Evolutionary conservation across 2,113 vertebrate species (phyloP).

Genomic region (Benitochromis conjunctus): DNA sequence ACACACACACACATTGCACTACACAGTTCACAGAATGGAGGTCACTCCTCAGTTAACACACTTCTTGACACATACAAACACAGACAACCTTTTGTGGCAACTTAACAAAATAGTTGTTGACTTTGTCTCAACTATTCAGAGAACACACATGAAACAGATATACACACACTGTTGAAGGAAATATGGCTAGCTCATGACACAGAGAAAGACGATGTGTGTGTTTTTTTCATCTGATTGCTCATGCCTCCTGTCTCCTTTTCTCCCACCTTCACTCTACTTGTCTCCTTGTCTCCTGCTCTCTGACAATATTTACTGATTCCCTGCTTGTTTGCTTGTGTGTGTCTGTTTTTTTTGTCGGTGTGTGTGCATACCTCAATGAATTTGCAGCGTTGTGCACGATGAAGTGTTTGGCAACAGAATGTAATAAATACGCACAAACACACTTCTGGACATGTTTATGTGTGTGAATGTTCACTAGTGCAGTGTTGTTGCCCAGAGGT

Average conservation of each 20-base stretch:
- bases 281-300: background rate
- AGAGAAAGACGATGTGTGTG: background rate
- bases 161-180: constrained; percentile 33
- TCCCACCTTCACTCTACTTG: background rate
- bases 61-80: constrained; percentile 2
- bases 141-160: background rate
- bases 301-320: background rate
- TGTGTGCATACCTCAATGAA: background rate
- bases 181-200: background rate
- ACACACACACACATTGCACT: background rate
- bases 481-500: background rate
- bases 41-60: constrained; percentile 40
- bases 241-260: background rate
- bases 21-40: background rate
- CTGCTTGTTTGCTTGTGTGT: background rate
- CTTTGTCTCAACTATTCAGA: constrained; percentile 1
- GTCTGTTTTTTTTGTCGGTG: background rate
- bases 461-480: background rate
- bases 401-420: background rate
- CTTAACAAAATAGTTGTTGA: constrained; percentile 20
- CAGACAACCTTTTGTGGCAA: background rate
- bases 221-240: background rate
- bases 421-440: background rate
- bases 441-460: background rate
- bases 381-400: background rate